Evolutionary conservation across 2,888 invertebrate genomes (phyloP), one percentile per base, ranked within the genome.

Genomic region (Laspeyria flexula): DNA sequence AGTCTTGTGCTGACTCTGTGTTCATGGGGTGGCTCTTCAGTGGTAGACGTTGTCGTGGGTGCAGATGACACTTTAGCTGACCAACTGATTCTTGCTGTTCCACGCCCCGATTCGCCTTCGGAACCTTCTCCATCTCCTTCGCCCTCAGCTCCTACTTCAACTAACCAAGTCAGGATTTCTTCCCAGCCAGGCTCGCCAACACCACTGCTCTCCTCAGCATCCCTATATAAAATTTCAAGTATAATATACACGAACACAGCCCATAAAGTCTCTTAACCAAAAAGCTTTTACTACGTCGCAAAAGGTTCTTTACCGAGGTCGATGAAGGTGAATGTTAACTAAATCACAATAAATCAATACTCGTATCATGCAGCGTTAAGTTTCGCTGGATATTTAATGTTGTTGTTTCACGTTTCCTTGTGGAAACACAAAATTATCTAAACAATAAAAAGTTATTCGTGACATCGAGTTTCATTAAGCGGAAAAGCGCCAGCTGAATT

Each of bases 141-240:
- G 10, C 96, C 95, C 57, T 95, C 97, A 4, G 95, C 97, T 77
- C 95, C 97, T 4, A 98, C 97, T 90, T 98, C 98, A 61, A 98
- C 94, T 62, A 98, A 90, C 97, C 98, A 98, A 15, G 97, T 96
- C 79, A 98, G 96, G 44, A 98, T 95, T 87, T 98, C 98, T 78
- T 97, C 96, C 68, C 95, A 91, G 0, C 88, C 90, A 0, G 90
- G 86, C 10, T 90, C 90, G 3, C 86, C 90, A 6, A 90, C 85
- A 2, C 90, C 86, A 34, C 79, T 77, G 38, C 60, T 80, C 49
- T 88, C 90, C 60, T 88, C 90, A n/a, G 77, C 59, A 12, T 86
- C 85, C 49, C 90, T 90, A 65, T 23, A 42, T 27, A 9, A 37
- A 45, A 33, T 21, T 27, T 10, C 16, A n/a, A n/a, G 11, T 29